Percentiles rank a stretch among this genome's conserved stretches.
Conservation (phyloP, 2,797 vertebrate species). For the Ambastaia sidthimunki region DNA sequence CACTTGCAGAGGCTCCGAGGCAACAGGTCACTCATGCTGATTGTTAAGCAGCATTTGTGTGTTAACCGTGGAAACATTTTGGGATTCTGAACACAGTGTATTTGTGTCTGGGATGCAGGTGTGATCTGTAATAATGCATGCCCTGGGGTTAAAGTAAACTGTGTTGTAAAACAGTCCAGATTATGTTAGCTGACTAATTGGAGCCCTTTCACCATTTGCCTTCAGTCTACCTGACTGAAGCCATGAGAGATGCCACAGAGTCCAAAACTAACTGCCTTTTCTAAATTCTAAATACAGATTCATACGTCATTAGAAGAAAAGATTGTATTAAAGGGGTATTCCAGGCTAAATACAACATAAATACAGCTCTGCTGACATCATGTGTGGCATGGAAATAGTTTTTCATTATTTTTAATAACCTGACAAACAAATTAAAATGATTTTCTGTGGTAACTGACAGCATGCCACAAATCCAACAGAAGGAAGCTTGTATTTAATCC, state of each 20-base stretch:
- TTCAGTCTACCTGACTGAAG: not conserved
- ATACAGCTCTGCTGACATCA: no score
- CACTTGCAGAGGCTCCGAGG: constrained; percentile 28
- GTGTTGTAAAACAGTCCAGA: not conserved
- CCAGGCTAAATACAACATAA: no score
- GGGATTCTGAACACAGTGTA: not conserved
- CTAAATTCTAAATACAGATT: no score
- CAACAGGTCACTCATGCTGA: constrained; percentile 23
- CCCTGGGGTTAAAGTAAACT: constrained; percentile 2
- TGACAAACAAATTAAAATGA: not conserved
- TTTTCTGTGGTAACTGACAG: not conserved
- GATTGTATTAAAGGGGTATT: no score
- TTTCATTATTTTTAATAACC: not conserved
- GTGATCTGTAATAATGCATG: constrained; percentile 10
- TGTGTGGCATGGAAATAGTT: no score
- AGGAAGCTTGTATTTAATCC: not conserved
- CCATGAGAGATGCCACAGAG: not conserved
- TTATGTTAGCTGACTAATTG: constrained; percentile 9
- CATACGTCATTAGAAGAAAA: no score
- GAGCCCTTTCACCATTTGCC: not conserved
- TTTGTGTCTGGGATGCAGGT: constrained; percentile 1
- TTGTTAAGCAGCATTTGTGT: constrained; percentile 15
- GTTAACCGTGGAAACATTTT: not conserved
- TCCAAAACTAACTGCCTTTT: not conserved
- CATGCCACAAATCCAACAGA: not conserved